Evolutionary conservation across 2,797 vertebrate species (phyloP).

Genomic region (Carcharodon carcharias): DNA sequence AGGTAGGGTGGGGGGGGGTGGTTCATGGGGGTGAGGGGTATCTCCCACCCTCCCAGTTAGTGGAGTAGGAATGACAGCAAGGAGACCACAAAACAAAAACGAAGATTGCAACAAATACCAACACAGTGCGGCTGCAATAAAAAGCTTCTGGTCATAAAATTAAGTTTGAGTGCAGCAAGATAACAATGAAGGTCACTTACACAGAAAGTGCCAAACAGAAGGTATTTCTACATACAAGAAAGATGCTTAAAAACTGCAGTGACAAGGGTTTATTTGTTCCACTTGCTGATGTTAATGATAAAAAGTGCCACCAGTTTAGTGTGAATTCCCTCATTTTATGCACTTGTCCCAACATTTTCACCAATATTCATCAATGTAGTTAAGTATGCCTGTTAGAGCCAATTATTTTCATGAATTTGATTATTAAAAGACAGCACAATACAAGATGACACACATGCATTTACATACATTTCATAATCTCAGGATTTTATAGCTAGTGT

Average conservation of each 20-base stretch:
- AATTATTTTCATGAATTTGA: too few species aligned
- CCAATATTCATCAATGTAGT: background rate
- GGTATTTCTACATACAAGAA: background rate
- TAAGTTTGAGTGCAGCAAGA: background rate
- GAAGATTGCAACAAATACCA: background rate
- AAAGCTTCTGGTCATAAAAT: background rate
- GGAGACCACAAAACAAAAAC: background rate
- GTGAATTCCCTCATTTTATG: background rate
- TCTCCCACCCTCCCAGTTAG: background rate
- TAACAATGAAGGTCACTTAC: background rate
- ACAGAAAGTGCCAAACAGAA: background rate
- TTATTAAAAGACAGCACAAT: background rate
- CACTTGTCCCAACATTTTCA: background rate
- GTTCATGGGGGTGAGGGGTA: background rate
- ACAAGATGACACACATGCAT: background rate
- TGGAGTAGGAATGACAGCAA: background rate
- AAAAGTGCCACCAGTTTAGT: background rate
- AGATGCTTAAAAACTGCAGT: background rate
- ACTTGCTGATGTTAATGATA: background rate
- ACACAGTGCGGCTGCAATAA: background rate
- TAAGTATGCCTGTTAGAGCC: background rate
- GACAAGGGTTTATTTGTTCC: background rate
- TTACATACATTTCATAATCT: background rate
- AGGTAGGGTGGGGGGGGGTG: too few species aligned
- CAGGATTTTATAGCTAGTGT: background rate